Base-by-base conservation (phyloP, 2,797 vertebrate genomes). In the Enteromius viviparus region DNA sequence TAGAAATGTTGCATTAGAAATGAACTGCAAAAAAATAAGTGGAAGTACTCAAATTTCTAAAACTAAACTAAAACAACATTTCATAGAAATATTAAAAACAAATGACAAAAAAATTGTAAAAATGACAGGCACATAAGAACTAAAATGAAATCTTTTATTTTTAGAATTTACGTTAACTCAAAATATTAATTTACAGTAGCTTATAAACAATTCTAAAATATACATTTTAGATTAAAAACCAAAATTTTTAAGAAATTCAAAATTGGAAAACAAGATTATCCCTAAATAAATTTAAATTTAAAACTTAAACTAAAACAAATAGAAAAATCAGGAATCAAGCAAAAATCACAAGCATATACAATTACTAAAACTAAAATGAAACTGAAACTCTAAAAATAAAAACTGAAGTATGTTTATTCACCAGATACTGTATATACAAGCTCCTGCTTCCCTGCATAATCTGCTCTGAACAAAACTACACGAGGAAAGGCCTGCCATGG, bases 401-500 rank as follows among this genome's bases (percentile, higher is more conserved):
- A 10, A 21, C 47, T 34, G 17, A 72, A 17, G 4, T 32, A 29
- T 58, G 21, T 58, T 15, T 40, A 7, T 29, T 65, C 65, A 82
- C 45, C 29, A 1, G 58, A 65, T n/a, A n/a, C n/a, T n/a, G n/a
- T 66, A 74, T 68, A 32, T 29, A 53, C 40, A 58, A 47, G 19
- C 7, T 1, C 21, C 26, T 72, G 19, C 12, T 34, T 60, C 29
- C 3, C 5, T 6, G 26, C 60, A 64, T 47, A 72, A 49, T 49
- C 53, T 81, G 6, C 17, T 72, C 55, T 62, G 17, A 60, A 80
- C 12, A 72, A 60, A 80, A 14, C 68, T 15, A 71, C 19, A 60
- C 1, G 6, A 34, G 14, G 9, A 40, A 79, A 55, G 17, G 17
- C 19, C 47, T n/a, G 26, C n/a, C 11, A 32, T 58, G 37, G 2